Evolutionary conservation across 2,113 vertebrate species (phyloP).

Genomic region (Chelonoidis abingdonii): DNA sequence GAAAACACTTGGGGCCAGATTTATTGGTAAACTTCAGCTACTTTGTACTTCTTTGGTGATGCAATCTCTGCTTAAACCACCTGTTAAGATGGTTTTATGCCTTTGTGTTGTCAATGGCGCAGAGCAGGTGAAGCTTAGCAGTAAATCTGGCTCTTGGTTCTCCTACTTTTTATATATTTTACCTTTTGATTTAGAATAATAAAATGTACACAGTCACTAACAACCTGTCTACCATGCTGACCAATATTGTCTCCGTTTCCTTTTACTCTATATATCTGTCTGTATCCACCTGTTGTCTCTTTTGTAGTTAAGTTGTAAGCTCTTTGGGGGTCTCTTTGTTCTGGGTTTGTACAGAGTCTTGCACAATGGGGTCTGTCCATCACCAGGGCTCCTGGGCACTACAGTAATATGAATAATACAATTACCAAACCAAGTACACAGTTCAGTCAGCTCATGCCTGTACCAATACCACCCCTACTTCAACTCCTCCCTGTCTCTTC

Average conservation of each 20-base stretch:
- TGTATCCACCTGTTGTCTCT: not conserved
- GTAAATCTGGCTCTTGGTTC: too few relatives aligned
- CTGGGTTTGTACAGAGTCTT: not conserved
- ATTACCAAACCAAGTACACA: not conserved
- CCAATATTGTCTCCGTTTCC: not conserved
- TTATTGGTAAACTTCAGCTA: too few relatives aligned
- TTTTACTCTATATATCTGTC: not conserved
- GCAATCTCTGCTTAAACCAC: not conserved
- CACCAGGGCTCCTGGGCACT: not conserved
- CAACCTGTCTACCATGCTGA: not conserved
- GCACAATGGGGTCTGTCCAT: not conserved
- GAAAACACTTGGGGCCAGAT: not conserved
- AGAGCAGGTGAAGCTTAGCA: not conserved
- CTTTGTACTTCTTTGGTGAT: not conserved
- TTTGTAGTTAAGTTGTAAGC: not conserved
- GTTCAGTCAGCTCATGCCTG: not conserved
- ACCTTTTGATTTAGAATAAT: not conserved
- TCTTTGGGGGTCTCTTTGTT: not conserved
- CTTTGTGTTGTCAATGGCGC: not conserved
- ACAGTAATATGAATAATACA: not conserved
- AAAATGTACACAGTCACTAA: not conserved
- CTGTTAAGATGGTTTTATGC: not conserved
- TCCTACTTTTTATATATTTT: not conserved
- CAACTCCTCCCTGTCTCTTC: not conserved
- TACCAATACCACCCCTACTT: not conserved